Conservation (phyloP, 2,888 invertebrate species). For the Amiota minor region DNA sequence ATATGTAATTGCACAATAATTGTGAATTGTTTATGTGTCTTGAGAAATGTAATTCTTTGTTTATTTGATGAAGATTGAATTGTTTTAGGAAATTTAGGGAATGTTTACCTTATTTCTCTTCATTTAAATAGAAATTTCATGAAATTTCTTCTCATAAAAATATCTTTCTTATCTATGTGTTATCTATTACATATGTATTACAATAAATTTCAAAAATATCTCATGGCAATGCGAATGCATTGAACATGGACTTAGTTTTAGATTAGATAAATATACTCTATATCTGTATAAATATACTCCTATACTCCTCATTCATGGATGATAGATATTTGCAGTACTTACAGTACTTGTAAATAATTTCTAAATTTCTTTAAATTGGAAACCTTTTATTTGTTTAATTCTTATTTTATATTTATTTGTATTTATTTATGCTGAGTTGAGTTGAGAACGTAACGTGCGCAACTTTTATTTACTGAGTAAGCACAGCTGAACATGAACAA, state of each 20-base stretch:
- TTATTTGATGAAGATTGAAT: no score
- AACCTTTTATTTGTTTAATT: constrained; percentile 59
- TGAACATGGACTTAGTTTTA: no score
- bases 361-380: constrained; percentile 49
- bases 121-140: no score
- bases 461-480: constrained; percentile 38
- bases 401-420: constrained; percentile 44
- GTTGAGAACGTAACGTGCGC: constrained; percentile 8
- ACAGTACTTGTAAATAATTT: neutral
- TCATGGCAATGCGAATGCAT: neutral
- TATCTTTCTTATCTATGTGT: no score
- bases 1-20: no score
- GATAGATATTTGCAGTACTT: no score
- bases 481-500: constrained; percentile 55
- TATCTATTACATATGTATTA: no score
- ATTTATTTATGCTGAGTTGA: constrained; percentile 15
- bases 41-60: no score
- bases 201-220: constrained; percentile 29
- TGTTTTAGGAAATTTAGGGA: no score
- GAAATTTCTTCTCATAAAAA: no score
- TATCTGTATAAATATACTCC: constrained; percentile 40
- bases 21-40: no score
- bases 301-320: constrained; percentile 10
- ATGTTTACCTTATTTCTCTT: no score
- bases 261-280: constrained; percentile 28